These are phyloP conservation scores for Atta colombica DNA, from an alignment of 1,140 invertebrate species.

Conservation along the genomic window DNA sequence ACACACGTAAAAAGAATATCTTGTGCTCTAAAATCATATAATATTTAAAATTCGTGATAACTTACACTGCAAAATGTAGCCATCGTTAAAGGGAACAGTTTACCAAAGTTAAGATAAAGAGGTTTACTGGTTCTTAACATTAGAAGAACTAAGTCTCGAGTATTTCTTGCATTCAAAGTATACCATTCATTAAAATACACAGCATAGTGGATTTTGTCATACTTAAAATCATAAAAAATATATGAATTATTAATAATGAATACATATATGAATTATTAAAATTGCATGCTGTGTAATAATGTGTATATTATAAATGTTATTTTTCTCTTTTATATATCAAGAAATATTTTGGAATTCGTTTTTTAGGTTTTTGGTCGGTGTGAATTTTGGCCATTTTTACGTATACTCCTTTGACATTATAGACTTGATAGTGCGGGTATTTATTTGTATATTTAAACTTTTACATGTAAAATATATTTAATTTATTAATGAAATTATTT, in stretches of 20 bases:
- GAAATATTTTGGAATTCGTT: too few relatives aligned
- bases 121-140: conserved; percentile 24
- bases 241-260: too few relatives aligned
- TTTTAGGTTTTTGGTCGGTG: too few relatives aligned
- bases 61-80: conserved; percentile 56
- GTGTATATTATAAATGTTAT: neutral
- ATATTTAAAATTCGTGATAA: neutral
- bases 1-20: neutral
- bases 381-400: too few relatives aligned
- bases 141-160: conserved; percentile 20
- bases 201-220: neutral
- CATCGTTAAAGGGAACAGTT: conserved; percentile 62
- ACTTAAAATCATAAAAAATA: conserved; percentile 11
- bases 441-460: too few relatives aligned
- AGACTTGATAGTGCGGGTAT: too few relatives aligned
- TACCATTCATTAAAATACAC: conserved; percentile 42
- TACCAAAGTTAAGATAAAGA: conserved; percentile 37
- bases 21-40: too few relatives aligned
- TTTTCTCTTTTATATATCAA: too few relatives aligned
- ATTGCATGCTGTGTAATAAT: neutral
- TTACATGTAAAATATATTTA: too few relatives aligned
- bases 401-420: too few relatives aligned
- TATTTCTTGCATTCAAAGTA: neutral
- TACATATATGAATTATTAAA: neutral
- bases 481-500: too few relatives aligned